A percentile compares a stretch with the other conserved stretches of the same genome.
Evolutionary conservation across 2,888 invertebrate genomes (phyloP).

Genomic region (Endotricha flammealis): DNA sequence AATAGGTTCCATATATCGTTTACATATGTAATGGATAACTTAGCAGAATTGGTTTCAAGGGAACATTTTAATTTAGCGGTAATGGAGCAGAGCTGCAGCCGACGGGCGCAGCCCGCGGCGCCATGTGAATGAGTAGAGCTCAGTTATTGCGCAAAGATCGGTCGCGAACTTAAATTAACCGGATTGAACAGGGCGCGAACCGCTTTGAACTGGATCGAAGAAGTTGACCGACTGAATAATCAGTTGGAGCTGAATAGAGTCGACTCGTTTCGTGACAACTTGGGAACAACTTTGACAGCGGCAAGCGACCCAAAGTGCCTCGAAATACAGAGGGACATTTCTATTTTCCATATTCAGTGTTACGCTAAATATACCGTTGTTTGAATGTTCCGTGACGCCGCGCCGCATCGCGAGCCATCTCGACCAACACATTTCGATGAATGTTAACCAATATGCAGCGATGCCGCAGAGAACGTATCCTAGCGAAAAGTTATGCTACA

Average conservation of each 20-base stretch:
- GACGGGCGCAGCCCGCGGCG: slow-evolving; percentile 5
- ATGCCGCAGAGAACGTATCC: too few relatives aligned
- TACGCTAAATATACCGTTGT: too few relatives aligned
- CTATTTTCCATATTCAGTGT: too few relatives aligned
- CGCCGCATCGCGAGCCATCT: too few relatives aligned
- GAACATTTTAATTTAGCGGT: neutral
- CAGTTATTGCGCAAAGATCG: slow-evolving; percentile 32
- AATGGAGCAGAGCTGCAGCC: slow-evolving; percentile 3
- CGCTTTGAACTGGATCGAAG: slow-evolving; percentile 24
- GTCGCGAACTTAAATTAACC: slow-evolving; percentile 42
- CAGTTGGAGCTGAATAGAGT: slow-evolving; percentile 10
- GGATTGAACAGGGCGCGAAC: slow-evolving; percentile 15
- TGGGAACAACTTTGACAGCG: slow-evolving; percentile 8
- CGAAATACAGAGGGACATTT: slow-evolving; percentile 4
- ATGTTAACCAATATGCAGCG: too few relatives aligned
- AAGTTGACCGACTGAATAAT: neutral
- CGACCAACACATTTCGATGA: too few relatives aligned
- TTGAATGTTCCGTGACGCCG: too few relatives aligned
- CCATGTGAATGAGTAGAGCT: slow-evolving; percentile 35
- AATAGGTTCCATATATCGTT: too few relatives aligned
- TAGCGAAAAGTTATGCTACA: too few relatives aligned
- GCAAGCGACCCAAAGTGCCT: slow-evolving; percentile 6
- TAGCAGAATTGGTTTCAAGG: too few relatives aligned
- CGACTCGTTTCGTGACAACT: slow-evolving; percentile 1
- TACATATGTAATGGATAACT: too few relatives aligned